These are phyloP conservation scores for Metopia argyrocephala DNA, from an alignment of 2,888 invertebrate species.

Conservation along the genomic window DNA sequence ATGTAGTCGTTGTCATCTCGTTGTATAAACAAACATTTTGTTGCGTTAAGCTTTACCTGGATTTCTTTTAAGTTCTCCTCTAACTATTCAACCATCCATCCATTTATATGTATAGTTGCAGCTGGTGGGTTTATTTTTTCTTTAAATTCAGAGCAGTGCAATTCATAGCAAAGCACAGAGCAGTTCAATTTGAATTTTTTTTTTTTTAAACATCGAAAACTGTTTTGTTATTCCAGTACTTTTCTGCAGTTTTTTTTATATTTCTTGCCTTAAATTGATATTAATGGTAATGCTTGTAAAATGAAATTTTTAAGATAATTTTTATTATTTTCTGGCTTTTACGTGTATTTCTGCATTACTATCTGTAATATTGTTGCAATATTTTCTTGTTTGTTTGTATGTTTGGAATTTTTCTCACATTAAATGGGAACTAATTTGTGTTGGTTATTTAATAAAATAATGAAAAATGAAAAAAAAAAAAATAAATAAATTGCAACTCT, in stretches of 20 bases:
- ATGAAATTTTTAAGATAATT: constrained; percentile 65
- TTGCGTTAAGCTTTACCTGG: constrained; percentile 16
- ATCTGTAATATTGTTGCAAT: constrained; percentile 20
- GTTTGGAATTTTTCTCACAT: constrained; percentile 59
- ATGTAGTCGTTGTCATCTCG: constrained; percentile 41
- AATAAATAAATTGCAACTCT: constrained; percentile 27
- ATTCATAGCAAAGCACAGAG: neutral
- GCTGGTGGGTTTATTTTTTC: neutral
- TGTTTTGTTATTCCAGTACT: constrained; percentile 10
- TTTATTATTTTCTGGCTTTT: constrained; percentile 23
- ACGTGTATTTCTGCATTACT: neutral
- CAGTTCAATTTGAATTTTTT: too few species aligned
- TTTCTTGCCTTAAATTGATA: constrained; percentile 62
- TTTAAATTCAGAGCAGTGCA: neutral
- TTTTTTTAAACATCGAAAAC: too few species aligned
- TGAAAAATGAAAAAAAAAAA: neutral
- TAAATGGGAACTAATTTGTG: constrained; percentile 52
- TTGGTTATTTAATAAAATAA: constrained; percentile 50
- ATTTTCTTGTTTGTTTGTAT: neutral
- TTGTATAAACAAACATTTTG: constrained; percentile 15
- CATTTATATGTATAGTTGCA: constrained; percentile 39
- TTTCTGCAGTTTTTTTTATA: constrained; percentile 17
- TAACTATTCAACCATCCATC: neutral
- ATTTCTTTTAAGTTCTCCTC: neutral
- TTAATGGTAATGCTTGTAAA: constrained; percentile 66